Evolutionary conservation across 92 coral and sea anemone species (phyloP).

Genomic region (Plumapathes pennacea): DNA sequence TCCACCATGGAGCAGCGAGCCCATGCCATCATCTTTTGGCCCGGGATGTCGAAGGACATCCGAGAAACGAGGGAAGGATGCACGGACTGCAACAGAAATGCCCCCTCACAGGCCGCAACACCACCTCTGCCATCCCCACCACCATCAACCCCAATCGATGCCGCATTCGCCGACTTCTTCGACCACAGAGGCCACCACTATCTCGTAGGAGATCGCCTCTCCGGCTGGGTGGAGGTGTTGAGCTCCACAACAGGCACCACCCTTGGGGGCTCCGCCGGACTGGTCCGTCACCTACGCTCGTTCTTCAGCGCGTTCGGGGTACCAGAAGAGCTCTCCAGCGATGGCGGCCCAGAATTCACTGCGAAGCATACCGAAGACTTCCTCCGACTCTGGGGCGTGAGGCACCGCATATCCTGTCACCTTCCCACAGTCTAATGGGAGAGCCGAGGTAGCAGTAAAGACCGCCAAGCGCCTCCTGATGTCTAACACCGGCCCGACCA

Average conservation of each 20-base stretch:
- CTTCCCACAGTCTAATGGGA: constrained; percentile 53
- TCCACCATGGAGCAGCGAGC: constrained; percentile 54
- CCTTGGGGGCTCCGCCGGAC: constrained; percentile 57
- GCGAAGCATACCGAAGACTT: constrained; percentile 47
- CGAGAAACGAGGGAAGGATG: constrained; percentile 27
- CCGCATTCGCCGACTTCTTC: constrained; percentile 69
- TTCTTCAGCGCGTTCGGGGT: constrained; percentile 20
- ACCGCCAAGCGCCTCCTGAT: constrained; percentile 36
- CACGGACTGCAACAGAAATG: constrained; percentile 54
- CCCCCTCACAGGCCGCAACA: constrained; percentile 51
- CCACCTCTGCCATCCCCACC: constrained; percentile 37
- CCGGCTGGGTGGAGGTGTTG: constrained; percentile 65
- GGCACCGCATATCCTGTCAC: constrained; percentile 37
- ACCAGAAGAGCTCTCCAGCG: constrained; percentile 60
- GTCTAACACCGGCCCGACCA: constrained; percentile 42
- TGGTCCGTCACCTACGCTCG: constrained; percentile 23
- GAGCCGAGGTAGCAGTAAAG: constrained; percentile 47
- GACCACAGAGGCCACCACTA: constrained; percentile 52
- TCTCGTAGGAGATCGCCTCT: constrained; percentile 67
- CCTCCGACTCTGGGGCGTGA: constrained; percentile 50
- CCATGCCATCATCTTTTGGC: constrained; percentile 27
- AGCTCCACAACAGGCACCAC: constrained; percentile 52
- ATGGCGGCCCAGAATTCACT: constrained; percentile 61
- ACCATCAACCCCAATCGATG: constrained; percentile 68
- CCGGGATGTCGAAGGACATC: constrained; percentile 44